A percentile compares a stretch with the other conserved stretches of the same genome.
Conservation (phyloP, 2,888 invertebrate species). For the Drosophila nr. perissopoda region DNA sequence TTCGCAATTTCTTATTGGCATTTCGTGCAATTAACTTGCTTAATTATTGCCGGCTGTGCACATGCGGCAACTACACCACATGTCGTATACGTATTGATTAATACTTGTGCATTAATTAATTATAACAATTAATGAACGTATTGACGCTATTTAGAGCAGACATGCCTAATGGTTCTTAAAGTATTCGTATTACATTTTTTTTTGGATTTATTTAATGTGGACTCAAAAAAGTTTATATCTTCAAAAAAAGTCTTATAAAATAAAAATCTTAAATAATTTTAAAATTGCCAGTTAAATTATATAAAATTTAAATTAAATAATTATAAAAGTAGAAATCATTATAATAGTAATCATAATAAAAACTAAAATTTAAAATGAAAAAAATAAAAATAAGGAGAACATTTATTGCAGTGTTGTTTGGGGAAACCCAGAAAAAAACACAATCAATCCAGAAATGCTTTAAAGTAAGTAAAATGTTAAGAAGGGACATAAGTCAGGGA, state of each 20-base stretch:
- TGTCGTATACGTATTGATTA: conserved; percentile 24
- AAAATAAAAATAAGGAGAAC: not conserved
- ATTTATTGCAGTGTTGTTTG: not conserved
- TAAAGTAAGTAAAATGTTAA: not conserved
- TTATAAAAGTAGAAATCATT: not conserved
- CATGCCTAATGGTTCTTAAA: not conserved
- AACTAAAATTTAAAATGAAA: not conserved
- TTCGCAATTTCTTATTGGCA: conserved; percentile 17
- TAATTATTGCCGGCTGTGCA: conserved; percentile 28
- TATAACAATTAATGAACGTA: conserved; percentile 19
- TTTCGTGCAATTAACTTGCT: conserved; percentile 29
- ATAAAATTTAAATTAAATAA: not conserved
- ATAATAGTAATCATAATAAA: not conserved
- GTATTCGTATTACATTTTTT: not conserved
- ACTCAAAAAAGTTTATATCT: not conserved
- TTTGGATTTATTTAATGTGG: not conserved
- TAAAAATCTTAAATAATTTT: not conserved
- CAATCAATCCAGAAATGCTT: not conserved
- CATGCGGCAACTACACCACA: conserved; percentile 14
- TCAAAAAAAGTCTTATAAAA: not conserved
- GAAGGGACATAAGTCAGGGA: not conserved
- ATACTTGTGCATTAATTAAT: conserved; percentile 8
- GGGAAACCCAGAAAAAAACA: not conserved
- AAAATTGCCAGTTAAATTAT: not conserved
- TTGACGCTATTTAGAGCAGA: not conserved